Evolutionary conservation across 2,888 invertebrate genomes (phyloP).

Genomic region (Brachynemurus nebulosus): DNA sequence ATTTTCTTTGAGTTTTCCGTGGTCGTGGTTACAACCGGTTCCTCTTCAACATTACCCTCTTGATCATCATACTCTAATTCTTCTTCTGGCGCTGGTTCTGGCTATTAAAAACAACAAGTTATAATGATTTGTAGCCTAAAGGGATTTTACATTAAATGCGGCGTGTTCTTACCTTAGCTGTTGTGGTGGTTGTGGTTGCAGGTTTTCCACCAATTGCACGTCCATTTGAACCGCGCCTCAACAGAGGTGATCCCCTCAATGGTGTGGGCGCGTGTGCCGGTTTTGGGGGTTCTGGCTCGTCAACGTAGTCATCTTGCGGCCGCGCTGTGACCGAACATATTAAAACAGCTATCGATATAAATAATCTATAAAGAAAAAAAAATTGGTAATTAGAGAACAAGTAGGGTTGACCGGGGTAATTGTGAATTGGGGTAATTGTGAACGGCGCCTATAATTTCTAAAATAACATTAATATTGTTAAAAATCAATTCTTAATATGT

Average conservation of each 20-base stretch:
- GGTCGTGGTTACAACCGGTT: slow-evolving; percentile 44
- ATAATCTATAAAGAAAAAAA: not conserved
- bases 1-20: slow-evolving; percentile 55
- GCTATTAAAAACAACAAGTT: not conserved
- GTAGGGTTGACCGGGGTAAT: too few species aligned
- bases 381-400: too few species aligned
- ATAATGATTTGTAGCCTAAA: not conserved
- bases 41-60: slow-evolving; percentile 42
- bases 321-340: not conserved
- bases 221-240: not conserved
- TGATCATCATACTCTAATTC: slow-evolving; percentile 38
- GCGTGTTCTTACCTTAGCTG: not conserved
- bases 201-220: not conserved
- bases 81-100: slow-evolving; percentile 25
- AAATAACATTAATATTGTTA: too few species aligned
- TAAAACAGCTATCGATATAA: slow-evolving; percentile 1
- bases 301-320: not conserved
- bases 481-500: too few species aligned
- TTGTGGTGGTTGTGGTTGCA: slow-evolving; percentile 2
- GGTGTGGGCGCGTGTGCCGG: not conserved
- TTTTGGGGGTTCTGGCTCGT: not conserved
- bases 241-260: not conserved
- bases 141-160: not conserved
- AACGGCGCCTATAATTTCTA: too few species aligned
- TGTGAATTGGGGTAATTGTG: too few species aligned